Base-by-base conservation (phyloP, 2,888 invertebrate species). In the Drosophila gaucha region DNA sequence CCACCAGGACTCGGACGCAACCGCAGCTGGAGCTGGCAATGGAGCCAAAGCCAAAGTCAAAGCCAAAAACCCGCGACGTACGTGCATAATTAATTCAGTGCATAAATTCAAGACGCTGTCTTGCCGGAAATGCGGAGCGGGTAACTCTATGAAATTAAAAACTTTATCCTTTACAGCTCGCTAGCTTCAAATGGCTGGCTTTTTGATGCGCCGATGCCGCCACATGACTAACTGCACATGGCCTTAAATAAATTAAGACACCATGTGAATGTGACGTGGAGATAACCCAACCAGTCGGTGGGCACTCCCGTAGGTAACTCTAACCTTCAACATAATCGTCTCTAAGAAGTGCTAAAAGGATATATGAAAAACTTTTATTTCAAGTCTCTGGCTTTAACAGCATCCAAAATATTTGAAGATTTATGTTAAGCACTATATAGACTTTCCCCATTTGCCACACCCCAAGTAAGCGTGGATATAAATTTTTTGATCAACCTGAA, bases 61-160 rank as follows among this genome's bases (percentile, higher is more conserved):
- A 58, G 65, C 59, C 67, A 66, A 33, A 62, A 65, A 22, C 52
- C 54, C 39, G 54, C 50, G 47, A 49, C 84, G 88, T 85, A 78
- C 88, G 84, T 80, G 84, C 85, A 88, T 85, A 85, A 85, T 85
- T 88, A 88, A 85, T 88, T 85, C 88, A 74, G 86, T 71, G 84
- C 86, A 86, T 83, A 86, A 85, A 86, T 85, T 88, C 68, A 88
- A 85, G 86, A 78, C 78, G 86, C 60, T 62, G 79, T 55, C 55
- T 51, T 31, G 14, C n/a, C 59, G 28, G 49, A 35, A 39, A 22
- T 14, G 47, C 35, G 36, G 58, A 64, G 70, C 52, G 65, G 68
- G 62, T 24, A 60, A 67, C 74, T 83, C 78, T 80, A 88, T 83
- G 84, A 85, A 85, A 85, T 85, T 84, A 84, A 80, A 83, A 85